Evolutionary conservation across 2,888 invertebrate genomes (phyloP), one percentile per base, ranked within the genome.

Genomic region (Parnassius orleans): DNA sequence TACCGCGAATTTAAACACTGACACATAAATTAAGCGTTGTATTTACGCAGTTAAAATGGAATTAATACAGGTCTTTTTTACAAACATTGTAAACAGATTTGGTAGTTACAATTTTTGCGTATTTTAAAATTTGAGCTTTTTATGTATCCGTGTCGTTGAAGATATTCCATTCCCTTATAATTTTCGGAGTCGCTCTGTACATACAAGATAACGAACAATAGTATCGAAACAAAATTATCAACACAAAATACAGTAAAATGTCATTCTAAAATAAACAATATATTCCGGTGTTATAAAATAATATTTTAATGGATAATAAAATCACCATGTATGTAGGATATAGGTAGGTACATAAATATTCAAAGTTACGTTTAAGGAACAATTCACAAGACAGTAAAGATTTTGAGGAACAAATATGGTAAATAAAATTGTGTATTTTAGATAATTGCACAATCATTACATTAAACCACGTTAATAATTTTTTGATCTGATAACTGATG

Each of bases 141-240:
- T 11, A 51, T 7, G 14, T 43, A 9, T n/a, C 3, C 10, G 7
- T 19, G 50, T 42, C 12, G 12, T 41, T 41, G 24, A 7, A 43
- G 33, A 47, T 44, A 54, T 50, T 57, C 14, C n/a, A 41, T 48
- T 42, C 19, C 53, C 54, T 58, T 55, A 19, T 15, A n/a, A 53
- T 57, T 43, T 60, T 63, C 56, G 53, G 44, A 60, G 56, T 60
- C 48, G 56, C 15, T 33, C 63, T 63, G 60, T 51, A 64, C 63
- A 57, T 57, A 33, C 19, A 57, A 47, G 24, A 10, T 41, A 14
- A 43, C 24, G 33, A 42, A 57, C 43, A 46, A 57, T 47, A 50
- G 43, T 33, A 33, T 33, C 33, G 33, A 24, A 43, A 54, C 9
- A 51, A 51, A 52, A 12, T 44, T 53, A 41, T n/a, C 2, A 58